Conservation (phyloP, 2,888 invertebrate genomes). For the Ornithoptera priamus region DNA sequence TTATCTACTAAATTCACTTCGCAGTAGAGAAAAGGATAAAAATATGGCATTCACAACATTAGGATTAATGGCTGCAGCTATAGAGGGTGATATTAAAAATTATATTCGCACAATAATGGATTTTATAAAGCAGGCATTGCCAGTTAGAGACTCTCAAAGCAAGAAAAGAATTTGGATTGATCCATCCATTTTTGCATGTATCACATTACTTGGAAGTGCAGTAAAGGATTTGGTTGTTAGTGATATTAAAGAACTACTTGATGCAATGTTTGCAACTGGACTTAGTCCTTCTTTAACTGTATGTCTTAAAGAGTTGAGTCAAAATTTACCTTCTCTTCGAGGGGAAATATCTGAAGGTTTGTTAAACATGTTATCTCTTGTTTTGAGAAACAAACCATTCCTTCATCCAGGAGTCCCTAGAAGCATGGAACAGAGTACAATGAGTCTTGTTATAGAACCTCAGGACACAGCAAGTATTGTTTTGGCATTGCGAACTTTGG, state of each 20-base stretch:
- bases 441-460: conserved; percentile 75
- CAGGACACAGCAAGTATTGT: conserved; percentile 92
- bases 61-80: conserved; percentile 94
- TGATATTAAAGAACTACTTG: conserved; percentile 91
- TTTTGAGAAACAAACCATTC: conserved; percentile 92
- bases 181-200: conserved; percentile 95
- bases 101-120: conserved; percentile 93
- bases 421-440: conserved; percentile 75
- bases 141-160: conserved; percentile 87
- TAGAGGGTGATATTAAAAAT: conserved; percentile 88
- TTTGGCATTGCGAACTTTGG: conserved; percentile 94
- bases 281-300: conserved; percentile 94
- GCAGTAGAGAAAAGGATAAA: conserved; percentile 91
- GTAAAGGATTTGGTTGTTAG: conserved; percentile 87
- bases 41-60: conserved; percentile 94
- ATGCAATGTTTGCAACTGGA: conserved; percentile 95
- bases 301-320: conserved; percentile 93
- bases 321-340: conserved; percentile 92
- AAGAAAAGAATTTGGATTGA: conserved; percentile 89
- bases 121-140: conserved; percentile 86
- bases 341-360: conserved; percentile 95
- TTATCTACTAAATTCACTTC: conserved; percentile 87
- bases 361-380: conserved; percentile 93
- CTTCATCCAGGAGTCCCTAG: conserved; percentile 89
- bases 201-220: conserved; percentile 93